Evolutionary conservation across 2,888 invertebrate genomes (phyloP).

Genomic region (Dermolepida albohirtum): DNA sequence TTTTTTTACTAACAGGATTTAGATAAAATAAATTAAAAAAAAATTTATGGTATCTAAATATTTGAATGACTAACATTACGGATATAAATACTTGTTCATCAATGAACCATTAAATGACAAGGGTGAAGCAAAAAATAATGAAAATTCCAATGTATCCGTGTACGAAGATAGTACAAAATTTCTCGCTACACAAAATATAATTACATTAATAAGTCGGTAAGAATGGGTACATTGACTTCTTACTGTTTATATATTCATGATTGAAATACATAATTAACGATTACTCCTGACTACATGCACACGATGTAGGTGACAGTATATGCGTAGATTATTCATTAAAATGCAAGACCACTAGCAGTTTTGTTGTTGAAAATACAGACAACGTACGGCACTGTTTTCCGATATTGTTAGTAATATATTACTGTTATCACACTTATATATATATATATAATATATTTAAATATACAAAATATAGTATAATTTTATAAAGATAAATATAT

Average conservation of each 20-base stretch:
- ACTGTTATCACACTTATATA: too few relatives aligned
- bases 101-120: too few relatives aligned
- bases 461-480: too few relatives aligned
- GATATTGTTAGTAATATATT: neutral
- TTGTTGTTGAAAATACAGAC: neutral
- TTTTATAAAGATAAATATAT: too few relatives aligned
- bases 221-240: constrained; percentile 14
- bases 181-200: neutral
- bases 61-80: too few relatives aligned
- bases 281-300: neutral
- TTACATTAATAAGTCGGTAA: constrained; percentile 9
- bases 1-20: too few relatives aligned
- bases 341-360: constrained; percentile 9
- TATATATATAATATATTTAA: too few relatives aligned
- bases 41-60: too few relatives aligned
- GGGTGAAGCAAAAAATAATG: too few relatives aligned
- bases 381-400: neutral
- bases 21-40: too few relatives aligned
- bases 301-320: constrained; percentile 23
- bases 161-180: constrained; percentile 1
- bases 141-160: too few relatives aligned
- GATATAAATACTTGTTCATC: too few relatives aligned
- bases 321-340: constrained; percentile 5
- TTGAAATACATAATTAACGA: constrained; percentile 29
- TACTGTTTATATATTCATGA: constrained; percentile 29